Evolutionary conservation across 2,797 vertebrate species (phyloP).

Genomic region (Varecia variegata): DNA sequence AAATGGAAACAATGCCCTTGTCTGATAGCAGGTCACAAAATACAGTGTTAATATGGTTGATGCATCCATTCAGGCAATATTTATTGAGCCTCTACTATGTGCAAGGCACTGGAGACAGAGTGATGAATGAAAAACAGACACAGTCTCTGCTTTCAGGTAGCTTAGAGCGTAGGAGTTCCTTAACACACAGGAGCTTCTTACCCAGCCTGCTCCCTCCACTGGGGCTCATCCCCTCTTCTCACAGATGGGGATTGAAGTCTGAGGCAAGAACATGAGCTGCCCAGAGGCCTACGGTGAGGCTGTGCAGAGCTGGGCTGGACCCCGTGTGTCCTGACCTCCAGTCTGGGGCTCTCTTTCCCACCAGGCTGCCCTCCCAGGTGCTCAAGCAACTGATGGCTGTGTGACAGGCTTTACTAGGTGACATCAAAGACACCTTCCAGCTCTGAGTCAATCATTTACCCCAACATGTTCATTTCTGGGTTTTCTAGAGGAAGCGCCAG

Average conservation of each 20-base stretch:
- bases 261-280: neutral
- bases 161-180: neutral
- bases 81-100: neutral
- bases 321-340: neutral
- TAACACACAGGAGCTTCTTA: neutral
- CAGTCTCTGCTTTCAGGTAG: neutral
- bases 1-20: neutral
- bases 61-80: neutral
- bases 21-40: neutral
- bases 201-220: neutral
- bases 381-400: neutral
- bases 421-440: neutral
- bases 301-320: neutral
- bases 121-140: no score
- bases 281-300: neutral
- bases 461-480: neutral
- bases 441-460: neutral
- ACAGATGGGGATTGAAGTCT: neutral
- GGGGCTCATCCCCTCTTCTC: neutral
- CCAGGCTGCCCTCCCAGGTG: neutral
- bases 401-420: neutral
- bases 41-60: neutral
- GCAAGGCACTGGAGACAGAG: neutral
- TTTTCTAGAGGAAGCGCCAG: neutral
- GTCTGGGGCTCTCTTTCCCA: neutral